Evolutionary conservation across 1,140 invertebrate genomes (phyloP), one percentile per base, ranked within the genome.

Genomic region (Euwallacea similis): DNA sequence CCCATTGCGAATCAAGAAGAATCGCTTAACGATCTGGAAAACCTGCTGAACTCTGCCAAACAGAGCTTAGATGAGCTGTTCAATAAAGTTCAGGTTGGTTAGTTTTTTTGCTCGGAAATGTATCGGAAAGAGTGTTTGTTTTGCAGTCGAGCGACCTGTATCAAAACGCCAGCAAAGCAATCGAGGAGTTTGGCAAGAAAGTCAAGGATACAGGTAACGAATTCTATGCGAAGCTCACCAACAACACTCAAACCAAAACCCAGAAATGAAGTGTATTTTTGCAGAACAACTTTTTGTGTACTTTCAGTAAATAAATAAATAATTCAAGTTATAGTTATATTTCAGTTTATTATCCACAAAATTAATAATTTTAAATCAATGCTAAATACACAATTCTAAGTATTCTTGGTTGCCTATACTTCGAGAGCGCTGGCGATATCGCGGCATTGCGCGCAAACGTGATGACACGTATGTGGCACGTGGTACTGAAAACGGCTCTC

Each of bases 31-130:
- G 58, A 56, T 4, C 55, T 78, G 21, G 72, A 77, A 53, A 73
- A 75, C 2, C 58, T 72, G 11, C 50, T 78, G 8, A 59, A 77
- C 16, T 73, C 71, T 0, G 59, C 76, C 42, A 76, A 74, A 64
- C 61, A 68, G 8, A 71, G 75, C 16, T 64, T 77, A 6, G 73
- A 78, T 7, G 72, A 78, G n/a, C 67, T 78, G 2, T 62, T 74
- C 0, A 59, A 68, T 4, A 75, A 76, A 53, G 63, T 78, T 46
- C 71, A 77, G 70, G 77, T 77, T 72, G 53, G 50, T 56, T 64
- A 55, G n/a, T 68, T 16, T 13, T 53, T 21, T 7, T 54, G 42
- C 3, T 61, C 44, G 46, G 9, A 50, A 6, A 50, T 50, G 9
- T 61, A 42, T 9, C 7, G 16, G 0, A 61, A 13, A 66, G 33